These are phyloP conservation scores for Nomada hirtipes DNA, from an alignment of 2,888 invertebrate species.

Conservation along the genomic window DNA sequence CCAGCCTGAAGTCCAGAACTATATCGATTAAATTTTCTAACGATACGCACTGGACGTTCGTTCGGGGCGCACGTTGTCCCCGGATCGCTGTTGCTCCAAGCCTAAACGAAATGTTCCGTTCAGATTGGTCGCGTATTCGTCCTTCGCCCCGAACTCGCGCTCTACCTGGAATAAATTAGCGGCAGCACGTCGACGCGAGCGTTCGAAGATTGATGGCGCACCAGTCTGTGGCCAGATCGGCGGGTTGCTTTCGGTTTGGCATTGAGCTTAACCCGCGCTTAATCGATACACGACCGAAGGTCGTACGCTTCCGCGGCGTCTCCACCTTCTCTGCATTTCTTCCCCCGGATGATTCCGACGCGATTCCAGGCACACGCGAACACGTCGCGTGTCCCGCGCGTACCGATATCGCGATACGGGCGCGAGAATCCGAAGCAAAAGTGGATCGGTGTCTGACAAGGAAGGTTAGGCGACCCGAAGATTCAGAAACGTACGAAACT, in stretches of 20 bases:
- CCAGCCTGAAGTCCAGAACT: too few species aligned
- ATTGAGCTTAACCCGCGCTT: slow-evolving; percentile 68
- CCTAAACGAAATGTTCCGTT: slow-evolving; percentile 24
- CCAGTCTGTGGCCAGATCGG: slow-evolving; percentile 42
- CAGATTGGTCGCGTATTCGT: slow-evolving; percentile 20
- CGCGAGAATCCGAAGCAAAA: background rate
- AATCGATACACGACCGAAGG: slow-evolving; percentile 70
- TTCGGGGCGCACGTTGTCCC: too few species aligned
- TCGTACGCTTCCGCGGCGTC: slow-evolving; percentile 70
- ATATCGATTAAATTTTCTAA: too few species aligned
- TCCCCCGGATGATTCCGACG: slow-evolving; percentile 13
- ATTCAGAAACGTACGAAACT: too few species aligned
- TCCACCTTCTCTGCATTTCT: slow-evolving; percentile 58
- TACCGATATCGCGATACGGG: background rate
- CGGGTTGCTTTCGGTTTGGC: slow-evolving; percentile 58
- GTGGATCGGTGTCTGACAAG: background rate
- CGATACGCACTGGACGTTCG: too few species aligned
- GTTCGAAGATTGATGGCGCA: slow-evolving; percentile 41
- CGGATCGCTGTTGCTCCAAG: too few species aligned
- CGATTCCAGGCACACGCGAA: slow-evolving; percentile 44
- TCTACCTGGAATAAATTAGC: slow-evolving; percentile 19
- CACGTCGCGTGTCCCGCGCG: slow-evolving; percentile 30
- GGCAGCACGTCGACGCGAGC: background rate
- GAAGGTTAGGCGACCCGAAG: too few species aligned
- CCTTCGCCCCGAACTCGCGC: background rate